Base-by-base conservation (phyloP, 2,888 invertebrate genomes). In the Belgica antarctica region DNA sequence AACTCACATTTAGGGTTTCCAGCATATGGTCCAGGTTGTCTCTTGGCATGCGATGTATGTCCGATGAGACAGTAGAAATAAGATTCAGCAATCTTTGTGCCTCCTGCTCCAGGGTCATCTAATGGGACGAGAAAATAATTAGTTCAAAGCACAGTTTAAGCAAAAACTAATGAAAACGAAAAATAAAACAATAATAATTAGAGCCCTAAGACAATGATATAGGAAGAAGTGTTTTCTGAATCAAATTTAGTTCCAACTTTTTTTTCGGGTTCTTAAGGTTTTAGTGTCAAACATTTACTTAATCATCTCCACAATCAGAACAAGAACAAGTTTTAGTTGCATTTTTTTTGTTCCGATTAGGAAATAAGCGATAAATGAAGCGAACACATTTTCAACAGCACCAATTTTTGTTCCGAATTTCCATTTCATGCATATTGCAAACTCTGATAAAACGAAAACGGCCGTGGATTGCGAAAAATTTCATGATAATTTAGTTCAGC, bases 21-120 rank as follows among this genome's bases (percentile, higher is more conserved):
- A 61, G 25, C 70, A 70, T 61, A 19, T 70, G 70, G 17, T 70
- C 70, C 7, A 70, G 61, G 27, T 70, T 61, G 19, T 70, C 61
- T 61, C 61, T 59, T 7, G 70, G 70, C 70, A 70, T 59, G 22
- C 31, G 34, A 12, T 70, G 61, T 24, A 70, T 41, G 24, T 70
- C 70, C n/a, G 59, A 17, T 2, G 70, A 70, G 10, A 61, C 70
- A 27, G 19, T 61, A 25, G 41, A 41, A 25, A 70, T 61, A 15
- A 41, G 61, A 19, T 41, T 41, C 1, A 70, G 15, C 10, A 70
- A 31, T 41, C 31, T 59, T 36, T 70, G 27, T 15, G 61, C 70
- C 31, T 70, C 70, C 17, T 36, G 17, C 22, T 70, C 61, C 1
- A 70, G 17, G 15, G 59, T 34, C 25, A 70, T 59, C 70, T 70